Evolutionary conservation across 37 sponge, comb jelly and placozoan species (phyloP).

Genomic region (Amphimedon queenslandica): DNA sequence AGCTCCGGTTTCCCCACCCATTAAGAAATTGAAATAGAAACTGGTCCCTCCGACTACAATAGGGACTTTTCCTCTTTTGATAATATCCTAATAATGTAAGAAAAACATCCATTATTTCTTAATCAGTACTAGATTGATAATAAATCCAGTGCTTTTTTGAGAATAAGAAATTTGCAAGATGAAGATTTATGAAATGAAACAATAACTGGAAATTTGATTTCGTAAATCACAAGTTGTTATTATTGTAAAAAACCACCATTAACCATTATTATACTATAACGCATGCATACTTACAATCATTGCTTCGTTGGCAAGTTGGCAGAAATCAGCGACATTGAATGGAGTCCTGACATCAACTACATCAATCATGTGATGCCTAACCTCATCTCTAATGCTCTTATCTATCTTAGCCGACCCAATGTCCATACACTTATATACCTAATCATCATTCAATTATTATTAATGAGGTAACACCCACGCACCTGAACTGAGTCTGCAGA

Average conservation of each 20-base stretch:
- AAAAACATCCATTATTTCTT: too few relatives aligned
- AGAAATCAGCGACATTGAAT: conserved; percentile 52
- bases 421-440: conserved; percentile 62
- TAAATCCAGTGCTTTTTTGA: too few relatives aligned
- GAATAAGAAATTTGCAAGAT: too few relatives aligned
- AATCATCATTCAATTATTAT: conserved; percentile 1
- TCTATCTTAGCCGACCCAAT: conserved; percentile 74
- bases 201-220: too few relatives aligned
- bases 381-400: not conserved
- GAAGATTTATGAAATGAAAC: too few relatives aligned
- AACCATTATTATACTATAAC: too few relatives aligned
- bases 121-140: too few relatives aligned
- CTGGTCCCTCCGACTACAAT: conserved; percentile 97
- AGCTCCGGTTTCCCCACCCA: conserved; percentile 35
- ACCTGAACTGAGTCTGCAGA: conserved; percentile 98
- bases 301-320: conserved; percentile 27
- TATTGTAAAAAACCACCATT: too few relatives aligned
- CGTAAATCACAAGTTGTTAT: too few relatives aligned
- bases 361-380: conserved; percentile 69
- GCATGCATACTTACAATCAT: conserved; percentile 53
- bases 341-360: conserved; percentile 31
- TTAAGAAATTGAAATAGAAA: conserved; percentile 76
- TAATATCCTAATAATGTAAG: conserved; percentile 46
- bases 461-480: conserved; percentile 20
- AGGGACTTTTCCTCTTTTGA: conserved; percentile 66